Evolutionary conservation across 2,888 invertebrate species (phyloP), one percentile per base, ranked within the genome.

Genomic region (Ectemnius cavifrons): DNA sequence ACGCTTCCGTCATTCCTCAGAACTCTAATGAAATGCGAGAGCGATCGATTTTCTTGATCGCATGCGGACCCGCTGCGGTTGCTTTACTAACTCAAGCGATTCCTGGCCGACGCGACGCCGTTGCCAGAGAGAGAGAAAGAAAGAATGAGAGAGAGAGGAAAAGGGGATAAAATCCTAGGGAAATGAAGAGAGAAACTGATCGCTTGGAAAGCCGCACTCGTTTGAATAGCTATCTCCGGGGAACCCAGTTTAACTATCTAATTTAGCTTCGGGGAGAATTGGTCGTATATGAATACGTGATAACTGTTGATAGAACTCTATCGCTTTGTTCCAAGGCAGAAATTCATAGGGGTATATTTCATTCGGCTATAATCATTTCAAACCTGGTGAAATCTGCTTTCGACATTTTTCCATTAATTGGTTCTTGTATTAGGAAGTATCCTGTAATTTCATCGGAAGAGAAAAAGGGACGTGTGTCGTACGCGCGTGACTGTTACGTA

Each of bases 401-500:
- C 37, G 37, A 11, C 37, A 6, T 37, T 37, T 37, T 11, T 37
- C 11, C 37, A 37, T 37, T 37, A 37, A 37, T 37, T 37, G 37
- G 8, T 37, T 37, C 37, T 6, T 11, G 37, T 11, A 11, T 6
- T 13, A 13, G 5, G 52, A 52, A 0, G 52, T 2, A 16, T 6
- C 4, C 16, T 16, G 52, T 16, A 52, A 52, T 52, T 52, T 4
- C 52, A 16, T 5, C 16, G 5, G 52, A 8, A 37, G 37, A 37
- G 37, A 8, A 37, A 13, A 5, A 52, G 13, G 49, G 52, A 52
- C 61, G 37, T 28, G 14, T 5, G 6, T 3, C 45, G 16, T 11
- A 28, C n/a, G 18, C 13, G 52, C 52, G 52, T 52, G 14, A 14
- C 52, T 16, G 52, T 52, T 14, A 52, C 49, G 8, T 67, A 59